These are phyloP conservation scores for Bombus sibiricus DNA, from an alignment of 1,140 invertebrate genomes.

Conservation along the genomic window DNA sequence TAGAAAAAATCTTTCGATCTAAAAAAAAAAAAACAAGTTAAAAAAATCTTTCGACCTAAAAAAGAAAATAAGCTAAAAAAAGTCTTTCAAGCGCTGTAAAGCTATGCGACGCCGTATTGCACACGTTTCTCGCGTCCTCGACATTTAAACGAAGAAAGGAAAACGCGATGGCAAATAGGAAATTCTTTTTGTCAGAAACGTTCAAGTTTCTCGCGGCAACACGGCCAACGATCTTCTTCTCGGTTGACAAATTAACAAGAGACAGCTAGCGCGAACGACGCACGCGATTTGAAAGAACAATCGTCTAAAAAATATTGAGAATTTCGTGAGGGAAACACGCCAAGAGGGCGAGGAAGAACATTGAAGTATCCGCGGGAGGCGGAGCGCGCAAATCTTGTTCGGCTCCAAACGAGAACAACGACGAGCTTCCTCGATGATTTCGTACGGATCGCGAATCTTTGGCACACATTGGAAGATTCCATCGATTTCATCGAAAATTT, in stretches of 20 bases:
- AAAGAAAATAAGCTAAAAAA: neutral
- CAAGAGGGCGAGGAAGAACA: constrained; percentile 10
- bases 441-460: neutral
- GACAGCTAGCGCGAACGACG: neutral
- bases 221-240: neutral
- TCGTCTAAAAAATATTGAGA: neutral
- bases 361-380: neutral
- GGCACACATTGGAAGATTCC: constrained; percentile 26
- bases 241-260: neutral
- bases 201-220: neutral
- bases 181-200: neutral
- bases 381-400: neutral
- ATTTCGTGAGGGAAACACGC: neutral
- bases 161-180: constrained; percentile 11
- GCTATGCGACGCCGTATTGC: constrained; percentile 13
- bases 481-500: neutral
- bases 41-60: too few relatives aligned
- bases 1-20: too few relatives aligned
- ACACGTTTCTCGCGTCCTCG: constrained; percentile 19
- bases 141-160: neutral
- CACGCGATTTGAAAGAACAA: neutral
- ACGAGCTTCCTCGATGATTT: neutral
- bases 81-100: constrained; percentile 1
- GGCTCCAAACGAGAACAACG: neutral
- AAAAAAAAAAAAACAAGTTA: too few relatives aligned